phyloP scores from a whole-genome alignment of 1,140 invertebrate species.

The Meloidogyne exigua region DNA sequence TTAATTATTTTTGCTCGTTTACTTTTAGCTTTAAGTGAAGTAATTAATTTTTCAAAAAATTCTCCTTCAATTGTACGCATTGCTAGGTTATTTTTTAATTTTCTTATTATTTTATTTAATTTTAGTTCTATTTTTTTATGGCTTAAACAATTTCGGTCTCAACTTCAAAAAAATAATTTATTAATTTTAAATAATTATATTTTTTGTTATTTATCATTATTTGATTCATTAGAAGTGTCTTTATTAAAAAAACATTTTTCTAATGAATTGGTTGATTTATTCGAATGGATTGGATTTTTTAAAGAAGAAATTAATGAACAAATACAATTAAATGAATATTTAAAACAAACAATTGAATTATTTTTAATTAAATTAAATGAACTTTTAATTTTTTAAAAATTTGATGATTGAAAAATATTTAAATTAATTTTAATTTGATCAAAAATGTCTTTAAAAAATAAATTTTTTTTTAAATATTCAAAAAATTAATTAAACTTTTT shows the following conservation, averaged over 20 bases:
- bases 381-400: neutral
- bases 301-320: constrained; percentile 8
- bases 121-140: constrained; percentile 4
- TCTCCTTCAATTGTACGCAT: constrained; percentile 20
- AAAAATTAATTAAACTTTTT: too few relatives aligned
- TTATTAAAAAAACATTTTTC: constrained; percentile 17
- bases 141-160: constrained; percentile 2
- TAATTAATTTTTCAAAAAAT: neutral
- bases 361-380: constrained; percentile 3
- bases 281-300: constrained; percentile 8
- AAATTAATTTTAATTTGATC: too few relatives aligned
- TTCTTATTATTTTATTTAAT: neutral
- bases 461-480: too few relatives aligned
- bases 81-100: neutral
- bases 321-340: constrained; percentile 3
- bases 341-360: neutral
- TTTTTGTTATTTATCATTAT: constrained; percentile 17
- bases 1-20: neutral
- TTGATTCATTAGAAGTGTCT: neutral
- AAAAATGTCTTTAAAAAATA: too few relatives aligned
- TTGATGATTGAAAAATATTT: neutral
- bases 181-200: constrained; percentile 13
- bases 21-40: neutral
- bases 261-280: constrained; percentile 2
- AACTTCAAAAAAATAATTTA: neutral